These are phyloP conservation scores for Pseudochirops corinnae DNA, from an alignment of 2,797 vertebrate genomes.

Conservation along the genomic window DNA sequence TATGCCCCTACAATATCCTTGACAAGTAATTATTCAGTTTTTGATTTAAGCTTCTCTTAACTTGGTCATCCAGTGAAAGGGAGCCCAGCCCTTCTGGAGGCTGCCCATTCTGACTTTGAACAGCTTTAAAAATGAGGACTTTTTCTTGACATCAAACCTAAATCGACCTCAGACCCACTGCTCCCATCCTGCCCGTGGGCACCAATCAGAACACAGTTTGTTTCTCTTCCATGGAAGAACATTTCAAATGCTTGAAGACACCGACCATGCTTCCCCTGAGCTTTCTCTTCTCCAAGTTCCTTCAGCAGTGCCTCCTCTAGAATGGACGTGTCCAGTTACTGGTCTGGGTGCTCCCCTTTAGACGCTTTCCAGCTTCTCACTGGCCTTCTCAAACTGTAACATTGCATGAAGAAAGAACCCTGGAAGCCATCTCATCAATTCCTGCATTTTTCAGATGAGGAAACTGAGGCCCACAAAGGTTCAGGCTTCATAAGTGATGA, in stretches of 20 bases:
- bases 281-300: not conserved
- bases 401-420: not conserved
- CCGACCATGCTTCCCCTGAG: not conserved
- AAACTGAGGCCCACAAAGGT: not conserved
- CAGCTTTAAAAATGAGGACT: not conserved
- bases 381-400: not conserved
- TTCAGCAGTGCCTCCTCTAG: not conserved
- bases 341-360: not conserved
- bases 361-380: not conserved
- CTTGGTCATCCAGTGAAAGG: not conserved
- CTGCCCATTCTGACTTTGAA: not conserved
- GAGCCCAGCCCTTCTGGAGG: not conserved
- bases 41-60: not conserved
- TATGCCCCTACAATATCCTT: not conserved
- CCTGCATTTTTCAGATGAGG: too few relatives aligned
- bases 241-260: not conserved
- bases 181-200: too few relatives aligned
- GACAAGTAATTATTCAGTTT: not conserved
- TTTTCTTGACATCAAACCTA: not conserved
- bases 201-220: not conserved
- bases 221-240: not conserved
- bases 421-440: not conserved
- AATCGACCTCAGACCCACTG: rapidly evolving
- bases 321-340: not conserved
- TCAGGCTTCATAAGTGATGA: not conserved